These are phyloP conservation scores for Suncus etruscus DNA, from an alignment of 2,113 vertebrate species.

Conservation along the genomic window DNA sequence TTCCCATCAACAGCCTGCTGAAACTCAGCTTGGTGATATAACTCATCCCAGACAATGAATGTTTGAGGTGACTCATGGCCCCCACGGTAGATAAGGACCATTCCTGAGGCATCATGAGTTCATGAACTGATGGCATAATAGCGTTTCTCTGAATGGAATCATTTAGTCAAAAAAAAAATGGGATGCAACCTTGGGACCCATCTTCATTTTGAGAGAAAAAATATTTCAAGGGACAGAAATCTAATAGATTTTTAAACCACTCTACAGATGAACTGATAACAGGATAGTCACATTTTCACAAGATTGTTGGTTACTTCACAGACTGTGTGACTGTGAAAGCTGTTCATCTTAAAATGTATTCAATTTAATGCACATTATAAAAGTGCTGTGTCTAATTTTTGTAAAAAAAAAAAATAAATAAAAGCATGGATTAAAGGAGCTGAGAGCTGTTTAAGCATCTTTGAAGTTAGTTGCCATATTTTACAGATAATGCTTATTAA, in stretches of 20 bases:
- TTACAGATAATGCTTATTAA: background rate
- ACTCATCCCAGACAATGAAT: background rate
- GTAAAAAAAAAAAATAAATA: background rate
- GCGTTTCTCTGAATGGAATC: conserved; percentile 56
- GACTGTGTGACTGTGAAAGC: background rate
- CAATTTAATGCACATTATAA: background rate
- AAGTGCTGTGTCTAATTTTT: background rate
- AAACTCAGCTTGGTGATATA: background rate
- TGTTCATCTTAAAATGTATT: conserved; percentile 13
- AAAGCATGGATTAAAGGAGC: background rate
- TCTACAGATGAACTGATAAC: background rate
- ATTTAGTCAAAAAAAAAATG: background rate
- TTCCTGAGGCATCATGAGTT: background rate
- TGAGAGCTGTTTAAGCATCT: background rate
- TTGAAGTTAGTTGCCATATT: background rate
- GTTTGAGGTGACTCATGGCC: background rate
- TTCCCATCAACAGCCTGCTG: conserved; percentile 26
- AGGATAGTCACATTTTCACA: conserved; percentile 6
- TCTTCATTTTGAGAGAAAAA: conserved; percentile 56
- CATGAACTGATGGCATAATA: background rate
- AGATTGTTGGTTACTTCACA: background rate
- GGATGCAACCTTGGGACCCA: background rate
- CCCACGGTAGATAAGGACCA: background rate
- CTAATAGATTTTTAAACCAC: conserved; percentile 21
- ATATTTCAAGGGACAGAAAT: conserved; percentile 55